Evolutionary conservation across 1,140 invertebrate species (phyloP).

Genomic region (Hydropsyche tenuis): DNA sequence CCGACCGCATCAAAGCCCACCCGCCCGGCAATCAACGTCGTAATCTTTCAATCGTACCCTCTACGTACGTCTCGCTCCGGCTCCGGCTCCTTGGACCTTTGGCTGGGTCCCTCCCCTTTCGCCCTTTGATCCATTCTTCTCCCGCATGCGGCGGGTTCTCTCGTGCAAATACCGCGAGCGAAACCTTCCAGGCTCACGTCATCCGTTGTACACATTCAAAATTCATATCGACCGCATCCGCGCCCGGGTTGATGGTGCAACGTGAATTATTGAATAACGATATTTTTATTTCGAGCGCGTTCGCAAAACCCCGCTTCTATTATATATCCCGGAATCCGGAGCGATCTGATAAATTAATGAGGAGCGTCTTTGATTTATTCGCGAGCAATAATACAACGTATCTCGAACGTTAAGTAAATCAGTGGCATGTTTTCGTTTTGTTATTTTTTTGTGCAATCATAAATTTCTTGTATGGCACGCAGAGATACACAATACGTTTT

Average conservation of each 20-base stretch:
- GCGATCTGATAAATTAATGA: too few relatives aligned
- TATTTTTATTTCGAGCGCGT: too few relatives aligned
- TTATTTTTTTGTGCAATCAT: too few relatives aligned
- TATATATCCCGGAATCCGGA: too few relatives aligned
- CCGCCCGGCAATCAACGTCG: slow-evolving; percentile 45
- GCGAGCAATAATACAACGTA: too few relatives aligned
- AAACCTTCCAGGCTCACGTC: slow-evolving; percentile 5
- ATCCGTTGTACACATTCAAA: slow-evolving; percentile 12
- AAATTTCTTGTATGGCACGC: too few relatives aligned
- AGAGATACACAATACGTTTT: too few relatives aligned
- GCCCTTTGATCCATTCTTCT: slow-evolving; percentile 33
- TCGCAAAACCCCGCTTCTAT: too few relatives aligned
- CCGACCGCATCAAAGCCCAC: slow-evolving; percentile 46
- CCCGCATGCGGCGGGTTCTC: not conserved
- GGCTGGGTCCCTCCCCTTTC: not conserved
- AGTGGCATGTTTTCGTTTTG: too few relatives aligned
- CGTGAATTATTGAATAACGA: too few relatives aligned
- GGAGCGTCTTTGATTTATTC: too few relatives aligned
- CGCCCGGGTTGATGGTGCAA: not conserved
- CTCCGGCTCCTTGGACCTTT: not conserved
- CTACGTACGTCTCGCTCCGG: not conserved
- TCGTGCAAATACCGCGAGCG: slow-evolving; percentile 21
- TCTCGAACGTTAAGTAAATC: too few relatives aligned
- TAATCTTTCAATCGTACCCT: slow-evolving; percentile 48
- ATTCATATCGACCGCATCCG: slow-evolving; percentile 13